Percentiles rank a stretch among this genome's conserved stretches.
These are phyloP conservation scores for Mormoops blainvillei DNA, from an alignment of 2,113 vertebrate genomes.

Conservation along the genomic window DNA sequence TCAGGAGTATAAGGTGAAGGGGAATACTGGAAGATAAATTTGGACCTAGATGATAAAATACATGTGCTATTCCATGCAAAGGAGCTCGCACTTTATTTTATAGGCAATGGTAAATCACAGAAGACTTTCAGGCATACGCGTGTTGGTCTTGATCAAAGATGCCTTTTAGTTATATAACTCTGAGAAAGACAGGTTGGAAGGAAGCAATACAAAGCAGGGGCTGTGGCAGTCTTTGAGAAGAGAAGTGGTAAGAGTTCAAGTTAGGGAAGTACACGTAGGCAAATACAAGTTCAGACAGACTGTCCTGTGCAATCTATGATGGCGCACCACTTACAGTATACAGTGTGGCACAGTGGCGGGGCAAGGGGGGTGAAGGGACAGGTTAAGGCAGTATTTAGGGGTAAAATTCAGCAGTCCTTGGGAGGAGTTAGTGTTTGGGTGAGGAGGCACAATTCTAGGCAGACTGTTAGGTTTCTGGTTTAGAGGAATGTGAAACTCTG, in stretches of 20 bases:
- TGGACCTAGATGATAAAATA: not conserved
- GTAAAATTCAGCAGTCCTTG: not conserved
- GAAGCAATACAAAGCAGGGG: not conserved
- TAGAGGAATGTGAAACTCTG: not conserved
- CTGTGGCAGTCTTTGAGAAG: not conserved
- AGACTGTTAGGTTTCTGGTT: not conserved
- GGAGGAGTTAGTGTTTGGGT: not conserved
- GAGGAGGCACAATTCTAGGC: not conserved
- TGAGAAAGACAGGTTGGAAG: not conserved
- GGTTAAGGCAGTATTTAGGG: not conserved
- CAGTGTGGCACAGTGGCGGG: not conserved
- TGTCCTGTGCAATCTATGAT: too few relatives aligned
- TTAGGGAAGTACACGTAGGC: not conserved
- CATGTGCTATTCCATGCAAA: not conserved
- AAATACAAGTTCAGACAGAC: not conserved
- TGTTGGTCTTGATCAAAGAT: not conserved
- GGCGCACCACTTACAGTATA: accelerated
- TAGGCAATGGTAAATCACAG: not conserved
- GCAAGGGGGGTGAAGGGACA: not conserved
- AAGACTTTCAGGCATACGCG: not conserved
- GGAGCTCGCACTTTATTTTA: not conserved
- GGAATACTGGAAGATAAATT: not conserved
- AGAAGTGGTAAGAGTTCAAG: not conserved
- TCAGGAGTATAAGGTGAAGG: not conserved
- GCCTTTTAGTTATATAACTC: not conserved